Base-by-base conservation (phyloP, 1,140 invertebrate genomes). In the Heliconius melpomene region DNA sequence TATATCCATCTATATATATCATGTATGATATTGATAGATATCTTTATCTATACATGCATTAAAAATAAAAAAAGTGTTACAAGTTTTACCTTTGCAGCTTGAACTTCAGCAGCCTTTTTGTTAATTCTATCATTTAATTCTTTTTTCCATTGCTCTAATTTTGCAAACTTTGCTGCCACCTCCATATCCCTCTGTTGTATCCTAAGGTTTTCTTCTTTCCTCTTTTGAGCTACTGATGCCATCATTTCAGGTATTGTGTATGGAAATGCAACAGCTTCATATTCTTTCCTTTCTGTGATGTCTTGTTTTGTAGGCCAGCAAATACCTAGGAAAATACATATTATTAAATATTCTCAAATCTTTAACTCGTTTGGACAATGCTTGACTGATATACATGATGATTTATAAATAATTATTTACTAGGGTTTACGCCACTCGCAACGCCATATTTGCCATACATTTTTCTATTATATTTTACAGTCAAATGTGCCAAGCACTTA, bases 71-170 rank as follows among this genome's bases (percentile, higher is more conserved):
- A 52, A 20, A 52, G 7, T 18, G 6, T 20, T 16, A 52, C 6
- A 52, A 23, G 13, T 46, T 26, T 78, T 85, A 95, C 95, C 93
- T 96, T 97, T 2, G 96, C 96, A 74, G 93, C 95, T 72, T 93
- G 84, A 1, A 96, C 91, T 80, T 96, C 96, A 13, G 92, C 91
- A 86, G 95, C 89, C 86, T 97, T 97, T 82, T 97, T 97, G 2
- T 88, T 93, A n/a, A 97, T 87, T 89, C 95, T 97, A 3, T 92
- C 91, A 70, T 95, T 88, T 3, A 98, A 87, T 1, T 97, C 96
- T 38, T 93, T 90, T 83, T 96, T 96, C 97, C 97, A 97, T 79
- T 95, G 90, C 0, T 95, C 94, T 57, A 97, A 86, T 84, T 97
- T 97, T 3, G 88, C 88, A 86, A 97, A 88, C 83, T 97, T 97